Conservation (phyloP, 1,140 invertebrate genomes). For the Acromyrmex charruanus region DNA sequence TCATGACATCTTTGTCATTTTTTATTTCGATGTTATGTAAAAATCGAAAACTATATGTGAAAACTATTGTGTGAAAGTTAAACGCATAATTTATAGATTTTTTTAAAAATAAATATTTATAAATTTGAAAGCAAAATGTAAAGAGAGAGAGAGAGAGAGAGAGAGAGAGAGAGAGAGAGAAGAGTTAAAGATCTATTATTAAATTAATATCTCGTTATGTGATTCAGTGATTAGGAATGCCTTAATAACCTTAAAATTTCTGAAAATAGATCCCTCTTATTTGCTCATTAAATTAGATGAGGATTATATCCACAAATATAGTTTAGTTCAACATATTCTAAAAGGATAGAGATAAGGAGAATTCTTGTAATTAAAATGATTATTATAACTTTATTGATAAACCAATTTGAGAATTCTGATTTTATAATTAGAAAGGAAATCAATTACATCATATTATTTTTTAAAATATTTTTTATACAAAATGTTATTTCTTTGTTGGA, state of each 20-base stretch:
- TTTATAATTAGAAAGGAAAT: background rate
- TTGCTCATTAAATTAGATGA: slow-evolving; percentile 26
- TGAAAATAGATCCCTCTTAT: slow-evolving; percentile 3
- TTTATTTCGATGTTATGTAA: background rate
- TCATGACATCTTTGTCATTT: background rate
- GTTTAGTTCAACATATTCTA: slow-evolving; percentile 6
- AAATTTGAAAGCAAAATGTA: background rate
- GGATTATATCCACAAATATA: background rate
- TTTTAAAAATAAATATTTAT: background rate
- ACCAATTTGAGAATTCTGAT: slow-evolving; percentile 2
- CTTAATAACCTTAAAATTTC: slow-evolving; percentile 57
- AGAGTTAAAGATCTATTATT: slow-evolving; percentile 17
- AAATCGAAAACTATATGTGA: background rate
- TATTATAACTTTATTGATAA: slow-evolving; percentile 17
- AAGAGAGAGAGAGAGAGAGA: background rate
- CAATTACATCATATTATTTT: background rate
- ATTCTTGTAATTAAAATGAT: background rate
- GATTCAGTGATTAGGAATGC: slow-evolving; percentile 5
- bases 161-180: too few relatives aligned
- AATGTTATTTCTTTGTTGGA: background rate
- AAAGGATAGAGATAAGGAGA: background rate
- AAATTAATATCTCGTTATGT: slow-evolving; percentile 3
- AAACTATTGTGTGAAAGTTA: background rate
- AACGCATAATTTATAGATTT: background rate
- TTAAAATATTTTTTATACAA: background rate